Evolutionary conservation across 2,113 vertebrate genomes (phyloP), one percentile per base, ranked within the genome.

Genomic region (Gymnogyps californianus): DNA sequence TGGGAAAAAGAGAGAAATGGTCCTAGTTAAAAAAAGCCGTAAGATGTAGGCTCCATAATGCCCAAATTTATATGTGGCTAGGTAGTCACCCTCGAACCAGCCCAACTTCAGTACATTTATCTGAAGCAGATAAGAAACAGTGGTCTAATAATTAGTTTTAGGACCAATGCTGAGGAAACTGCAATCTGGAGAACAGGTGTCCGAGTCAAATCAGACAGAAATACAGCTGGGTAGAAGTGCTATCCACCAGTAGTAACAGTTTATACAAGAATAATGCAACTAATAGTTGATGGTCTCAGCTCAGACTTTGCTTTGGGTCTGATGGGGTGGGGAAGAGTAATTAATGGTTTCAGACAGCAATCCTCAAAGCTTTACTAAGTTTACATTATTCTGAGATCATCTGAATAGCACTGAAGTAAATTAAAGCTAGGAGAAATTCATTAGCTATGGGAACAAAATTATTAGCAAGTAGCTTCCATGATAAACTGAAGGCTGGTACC

Each of bases 271-370:
- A 14, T 47, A 82, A 84, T 6, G 31, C 44, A 85, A 70, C 36
- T 31, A 36, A 26, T 1, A 44, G 17, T 9, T 57, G 19, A 21
- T 42, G 13, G 22, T 25, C 24, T 40, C 40, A 65, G 32, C 22
- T 59, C 49, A 90, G 49, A 34, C 55, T 46, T 77, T 24, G 18
- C 25, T 47, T 70, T 20, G 40, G 12, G 12, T 36, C 1, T 0
- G 0, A 44, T 3, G 10, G 3, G 2, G 12, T 4, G 13, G 3
- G 4, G 3, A 47, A n/a, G 12, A 46, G 25, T 13, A 54, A 69
- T 25, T 34, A 72, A 31, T 10, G 9, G 31, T 22, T 79, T 86
- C 21, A 79, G n/a, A n/a, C 8, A 86, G 9, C 28, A 80, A 86
- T 36, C 16, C 47, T 89, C 18, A 62, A 46, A 67, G 47, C 28